A percentile compares a stretch with the other conserved stretches of the same genome.
These are phyloP conservation scores for Orgyia antiqua DNA, from an alignment of 2,888 invertebrate genomes.

Conservation along the genomic window DNA sequence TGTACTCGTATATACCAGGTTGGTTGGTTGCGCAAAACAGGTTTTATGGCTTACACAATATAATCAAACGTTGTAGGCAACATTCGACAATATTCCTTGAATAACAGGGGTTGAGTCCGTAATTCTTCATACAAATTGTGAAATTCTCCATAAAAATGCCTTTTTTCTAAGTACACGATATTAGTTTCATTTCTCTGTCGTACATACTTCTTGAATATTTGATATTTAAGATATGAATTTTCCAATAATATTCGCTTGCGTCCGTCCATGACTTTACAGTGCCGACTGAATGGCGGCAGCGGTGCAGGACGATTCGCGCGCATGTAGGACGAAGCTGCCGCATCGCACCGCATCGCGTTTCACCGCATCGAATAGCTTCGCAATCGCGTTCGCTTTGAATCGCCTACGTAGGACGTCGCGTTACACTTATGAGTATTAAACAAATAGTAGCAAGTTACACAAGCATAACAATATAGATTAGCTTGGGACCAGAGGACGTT, in stretches of 20 bases:
- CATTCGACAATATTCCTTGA: constrained; percentile 15
- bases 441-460: too few relatives aligned
- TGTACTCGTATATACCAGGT: too few relatives aligned
- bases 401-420: constrained; percentile 1
- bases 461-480: too few relatives aligned
- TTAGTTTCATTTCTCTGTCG: constrained; percentile 2
- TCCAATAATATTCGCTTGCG: constrained; percentile 7
- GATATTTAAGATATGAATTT: constrained; percentile 11
- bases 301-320: constrained; percentile 10
- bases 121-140: constrained; percentile 15
- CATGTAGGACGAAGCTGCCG: constrained; percentile 11
- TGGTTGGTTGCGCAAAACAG: too few relatives aligned
- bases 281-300: not conserved
- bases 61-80: constrained; percentile 14
- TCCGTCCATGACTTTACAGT: constrained; percentile 3
- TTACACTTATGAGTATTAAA: not conserved
- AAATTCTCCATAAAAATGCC: constrained; percentile 15
- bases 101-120: constrained; percentile 14
- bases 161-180: constrained; percentile 14
- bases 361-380: constrained; percentile 10
- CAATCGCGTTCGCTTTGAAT: constrained; percentile 12
- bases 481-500: too few relatives aligned
- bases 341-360: constrained; percentile 11
- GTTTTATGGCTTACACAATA: constrained; percentile 17
- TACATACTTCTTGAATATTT: constrained; percentile 7